Base-by-base conservation (phyloP, 2,888 invertebrate species). In the Aporophyla nigra region DNA sequence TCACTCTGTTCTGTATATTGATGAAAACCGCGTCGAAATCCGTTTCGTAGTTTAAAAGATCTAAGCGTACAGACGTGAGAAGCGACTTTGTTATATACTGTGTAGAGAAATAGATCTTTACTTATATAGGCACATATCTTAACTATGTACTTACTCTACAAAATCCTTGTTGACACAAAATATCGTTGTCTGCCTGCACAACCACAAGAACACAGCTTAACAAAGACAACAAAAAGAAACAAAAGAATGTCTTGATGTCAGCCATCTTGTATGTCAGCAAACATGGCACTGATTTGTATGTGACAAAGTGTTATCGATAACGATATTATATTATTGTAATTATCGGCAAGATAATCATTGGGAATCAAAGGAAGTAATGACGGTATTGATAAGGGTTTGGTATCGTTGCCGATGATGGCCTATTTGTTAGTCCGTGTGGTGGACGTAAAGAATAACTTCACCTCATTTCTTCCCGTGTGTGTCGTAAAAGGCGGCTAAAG, bases 141-240 rank as follows among this genome's bases (percentile, higher is more conserved):
- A 65, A 21, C 2, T 27, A 46, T 1, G 43, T 46, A 66, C 94
- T 92, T 85, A 96, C 96, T 73, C 89, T 84, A 86, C 96, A 96
- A 88, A 90, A 96, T 27, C 92, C 94, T n/a, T 78, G 78, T 66
- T 94, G 91, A 82, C 96, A 96, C 63, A 95, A 87, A 53, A 95
- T 83, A 78, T 88, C 89, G 69, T 76, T 76, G 24, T 89, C 81
- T 4, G 74, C 74, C 10, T 72, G 19, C 71, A 89, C 89, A 62
- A 71, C 33, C 67, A 88, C 88, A 61, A 72, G 33, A 67, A 88
- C 88, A 62, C 81, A 78, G 62, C 80, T 77, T 2, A 91, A 76
- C 33, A 91, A 88, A 86, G 83, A 91, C 70, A 92, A 80, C 12
- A 84, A 89, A 81, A 85, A 90, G 84, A 83, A 92, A 90, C 92